These are phyloP conservation scores for Hemiprocne comata DNA, from an alignment of 2,113 vertebrate species.

Conservation along the genomic window DNA sequence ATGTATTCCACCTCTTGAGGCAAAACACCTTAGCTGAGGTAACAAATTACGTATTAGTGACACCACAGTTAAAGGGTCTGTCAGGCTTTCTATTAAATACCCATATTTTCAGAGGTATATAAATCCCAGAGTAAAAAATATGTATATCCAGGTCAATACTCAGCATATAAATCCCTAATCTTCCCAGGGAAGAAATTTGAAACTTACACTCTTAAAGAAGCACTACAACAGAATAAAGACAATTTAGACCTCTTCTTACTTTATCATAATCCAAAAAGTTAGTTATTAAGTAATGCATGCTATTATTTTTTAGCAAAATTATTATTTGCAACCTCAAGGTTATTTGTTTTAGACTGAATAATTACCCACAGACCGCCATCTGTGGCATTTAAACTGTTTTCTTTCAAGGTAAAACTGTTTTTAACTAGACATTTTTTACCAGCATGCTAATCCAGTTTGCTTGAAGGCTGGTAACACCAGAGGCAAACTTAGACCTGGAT, in stretches of 20 bases:
- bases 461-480: background rate
- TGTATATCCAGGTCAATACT: slow-evolving; percentile 22
- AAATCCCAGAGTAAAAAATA: slow-evolving; percentile 34
- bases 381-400: background rate
- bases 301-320: background rate
- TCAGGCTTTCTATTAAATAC: slow-evolving; percentile 38
- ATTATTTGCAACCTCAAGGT: slow-evolving; percentile 18
- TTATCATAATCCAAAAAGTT: background rate
- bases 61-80: slow-evolving; percentile 48
- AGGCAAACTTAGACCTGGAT: background rate
- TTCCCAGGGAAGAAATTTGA: background rate
- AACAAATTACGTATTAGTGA: slow-evolving; percentile 65
- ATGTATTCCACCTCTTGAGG: slow-evolving; percentile 57
- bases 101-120: slow-evolving; percentile 41
- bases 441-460: background rate
- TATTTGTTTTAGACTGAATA: slow-evolving; percentile 30
- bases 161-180: slow-evolving; percentile 8
- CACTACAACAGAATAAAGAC: background rate
- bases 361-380: background rate
- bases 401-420: background rate
- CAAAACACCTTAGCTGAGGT: slow-evolving; percentile 59
- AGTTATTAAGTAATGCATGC: background rate
- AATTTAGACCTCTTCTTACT: background rate
- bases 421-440: background rate
- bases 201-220: background rate